Percentiles rank a stretch among this genome's conserved stretches.
Evolutionary conservation across 2,888 invertebrate genomes (phyloP).

Genomic region (Sthenelais limicola): DNA sequence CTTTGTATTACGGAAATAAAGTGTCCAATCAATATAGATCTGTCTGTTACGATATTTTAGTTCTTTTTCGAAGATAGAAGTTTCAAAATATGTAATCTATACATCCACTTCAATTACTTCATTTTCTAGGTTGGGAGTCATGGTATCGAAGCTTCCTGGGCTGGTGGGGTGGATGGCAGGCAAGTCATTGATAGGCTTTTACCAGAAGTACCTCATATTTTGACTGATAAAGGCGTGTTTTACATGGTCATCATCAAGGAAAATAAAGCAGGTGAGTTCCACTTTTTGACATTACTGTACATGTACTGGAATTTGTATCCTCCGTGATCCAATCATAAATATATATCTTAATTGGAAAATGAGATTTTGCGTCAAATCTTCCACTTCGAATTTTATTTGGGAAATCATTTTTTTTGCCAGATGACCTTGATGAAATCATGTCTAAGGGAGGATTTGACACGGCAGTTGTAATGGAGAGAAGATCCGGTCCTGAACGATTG

Average conservation of each 20-base stretch:
- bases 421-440: slow-evolving; percentile 78
- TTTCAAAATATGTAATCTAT: too few species aligned
- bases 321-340: not conserved
- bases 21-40: not conserved
- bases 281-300: too few species aligned
- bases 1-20: too few species aligned
- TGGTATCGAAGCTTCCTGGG: slow-evolving; percentile 74
- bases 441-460: slow-evolving; percentile 76
- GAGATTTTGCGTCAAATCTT: not conserved
- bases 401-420: slow-evolving; percentile 59
- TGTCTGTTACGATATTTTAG: not conserved
- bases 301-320: too few species aligned
- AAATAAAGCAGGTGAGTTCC: slow-evolving; percentile 77
- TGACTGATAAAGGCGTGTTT: slow-evolving; percentile 84
- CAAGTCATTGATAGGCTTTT: slow-evolving; percentile 82
- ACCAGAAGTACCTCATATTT: slow-evolving; percentile 78
- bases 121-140: slow-evolving; percentile 59
- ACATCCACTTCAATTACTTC: too few species aligned
- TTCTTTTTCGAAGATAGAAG: not conserved
- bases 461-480: slow-evolving; percentile 80
- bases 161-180: slow-evolving; percentile 75
- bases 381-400: too few species aligned
- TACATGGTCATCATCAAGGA: slow-evolving; percentile 91
- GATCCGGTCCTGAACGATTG: slow-evolving; percentile 89
- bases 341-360: not conserved